Evolutionary conservation across 2,113 vertebrate genomes (phyloP).

Genomic region (Hyla sarda): DNA sequence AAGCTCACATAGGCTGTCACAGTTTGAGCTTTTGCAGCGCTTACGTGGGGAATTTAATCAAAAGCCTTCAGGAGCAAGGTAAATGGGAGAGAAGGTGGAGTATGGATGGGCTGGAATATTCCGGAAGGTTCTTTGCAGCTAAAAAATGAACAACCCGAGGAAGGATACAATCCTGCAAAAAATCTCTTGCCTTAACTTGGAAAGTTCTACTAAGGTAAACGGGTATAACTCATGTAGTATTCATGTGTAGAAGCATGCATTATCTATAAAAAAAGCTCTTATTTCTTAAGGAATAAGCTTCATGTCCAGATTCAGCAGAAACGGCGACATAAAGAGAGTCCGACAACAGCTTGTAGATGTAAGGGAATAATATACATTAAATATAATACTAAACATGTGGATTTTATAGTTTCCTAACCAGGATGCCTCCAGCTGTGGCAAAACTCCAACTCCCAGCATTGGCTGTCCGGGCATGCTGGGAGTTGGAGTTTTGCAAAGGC

Average conservation of each 20-base stretch:
- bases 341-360: no score
- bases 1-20: constrained; percentile 14
- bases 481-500: no score
- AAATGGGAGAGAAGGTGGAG: constrained; percentile 4
- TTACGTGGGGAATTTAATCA: constrained; percentile 2
- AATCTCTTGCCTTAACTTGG: constrained; percentile 75
- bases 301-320: no score
- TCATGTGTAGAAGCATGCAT: not conserved
- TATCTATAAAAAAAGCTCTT: not conserved
- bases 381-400: no score
- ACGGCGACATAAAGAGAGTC: no score
- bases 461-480: no score
- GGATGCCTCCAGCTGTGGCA: no score
- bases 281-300: not conserved
- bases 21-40: not conserved
- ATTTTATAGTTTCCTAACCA: no score
- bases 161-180: constrained; percentile 82
- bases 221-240: not conserved
- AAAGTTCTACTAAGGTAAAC: constrained; percentile 91
- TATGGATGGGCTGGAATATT: not conserved
- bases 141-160: constrained; percentile 77
- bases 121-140: constrained; percentile 60
- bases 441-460: no score
- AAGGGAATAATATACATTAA: no score
- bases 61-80: not conserved